Evolutionary conservation across 2,797 vertebrate genomes (phyloP).

Genomic region (Gymnocypris eckloni): DNA sequence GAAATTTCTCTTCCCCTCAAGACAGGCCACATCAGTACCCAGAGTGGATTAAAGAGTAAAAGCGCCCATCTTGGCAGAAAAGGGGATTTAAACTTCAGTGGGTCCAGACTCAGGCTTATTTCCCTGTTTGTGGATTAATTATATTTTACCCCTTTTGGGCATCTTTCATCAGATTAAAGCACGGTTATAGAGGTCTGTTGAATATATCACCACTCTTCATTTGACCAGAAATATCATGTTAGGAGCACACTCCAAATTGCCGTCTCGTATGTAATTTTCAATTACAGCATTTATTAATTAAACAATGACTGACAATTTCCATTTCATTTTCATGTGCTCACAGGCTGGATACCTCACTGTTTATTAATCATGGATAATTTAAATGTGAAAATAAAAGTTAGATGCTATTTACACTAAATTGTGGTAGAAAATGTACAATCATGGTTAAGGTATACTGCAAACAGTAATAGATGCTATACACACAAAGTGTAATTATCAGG

Average conservation of each 20-base stretch:
- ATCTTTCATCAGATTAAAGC: conserved; percentile 54
- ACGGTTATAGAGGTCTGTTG: conserved; percentile 33
- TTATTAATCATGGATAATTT: neutral
- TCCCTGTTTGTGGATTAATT: conserved; percentile 65
- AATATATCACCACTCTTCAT: conserved; percentile 25
- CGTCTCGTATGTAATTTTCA: conserved; percentile 4
- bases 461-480: neutral
- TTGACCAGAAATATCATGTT: conserved; percentile 1
- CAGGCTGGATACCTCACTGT: neutral
- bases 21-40: conserved; percentile 58
- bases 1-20: conserved; percentile 48
- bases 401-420: neutral
- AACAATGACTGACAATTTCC: conserved; percentile 9
- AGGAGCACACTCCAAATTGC: neutral
- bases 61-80: conserved; percentile 70
- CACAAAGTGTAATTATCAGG: neutral
- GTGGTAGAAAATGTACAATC: neutral
- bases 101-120: conserved; percentile 50
- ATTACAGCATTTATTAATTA: conserved; percentile 16
- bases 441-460: neutral
- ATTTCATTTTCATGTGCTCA: neutral
- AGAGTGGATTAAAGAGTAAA: conserved; percentile 75
- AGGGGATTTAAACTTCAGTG: conserved; percentile 62
- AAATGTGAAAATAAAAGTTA: neutral
- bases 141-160: conserved; percentile 51